Base-by-base conservation (phyloP, 2,888 invertebrate genomes). In the Pegoplata infirma region DNA sequence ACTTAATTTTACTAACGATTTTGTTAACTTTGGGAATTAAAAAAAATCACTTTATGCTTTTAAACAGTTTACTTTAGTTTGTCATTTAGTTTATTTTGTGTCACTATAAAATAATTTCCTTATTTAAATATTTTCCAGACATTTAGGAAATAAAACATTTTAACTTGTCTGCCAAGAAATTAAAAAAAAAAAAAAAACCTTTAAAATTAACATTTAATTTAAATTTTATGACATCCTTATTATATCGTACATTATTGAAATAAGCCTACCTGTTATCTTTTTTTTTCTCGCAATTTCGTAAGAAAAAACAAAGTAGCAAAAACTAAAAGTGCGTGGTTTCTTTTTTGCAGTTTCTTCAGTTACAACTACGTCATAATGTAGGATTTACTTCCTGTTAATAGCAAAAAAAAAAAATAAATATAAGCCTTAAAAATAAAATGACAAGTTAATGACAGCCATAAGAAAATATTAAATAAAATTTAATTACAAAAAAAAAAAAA, bases 361-460 rank as follows among this genome's bases (percentile, higher is more conserved):
- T 28, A 61, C 28, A 56, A 53, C 51, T 63, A 56, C 40, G 58
- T 73, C 47, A 56, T 28, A 25, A 8, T 56, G 56, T 46, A 59
- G 69, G 66, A 71, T 71, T 76, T 76, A 71, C 71, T 76, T 76
- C 76, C 76, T 71, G 71, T 55, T 68, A 14, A 19, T 17, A 21
- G 14, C 16, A 58, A 66, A 66, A 66, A 1, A 23, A n/a, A 46
- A 23, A 55, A 47, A 64, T 10, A 51, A 61, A 61, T 1, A 44
- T 53, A 53, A 53, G 51, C 2, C 23, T 53, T 28, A 28, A 59
- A 68, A 40, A 51, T 61, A 21, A 69, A 64, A 64, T 75, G 71
- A 61, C 71, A 71, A 61, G 14, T 32, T 55, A 71, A 71, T 63
- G 71, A 47, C 61, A 61, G 25, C 3, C 44, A 44, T 36, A 68